A percentile compares a stretch with the other conserved stretches of the same genome.
These are phyloP conservation scores for Protosalanx chinensis DNA, from an alignment of 2,797 vertebrate species.

Conservation along the genomic window DNA sequence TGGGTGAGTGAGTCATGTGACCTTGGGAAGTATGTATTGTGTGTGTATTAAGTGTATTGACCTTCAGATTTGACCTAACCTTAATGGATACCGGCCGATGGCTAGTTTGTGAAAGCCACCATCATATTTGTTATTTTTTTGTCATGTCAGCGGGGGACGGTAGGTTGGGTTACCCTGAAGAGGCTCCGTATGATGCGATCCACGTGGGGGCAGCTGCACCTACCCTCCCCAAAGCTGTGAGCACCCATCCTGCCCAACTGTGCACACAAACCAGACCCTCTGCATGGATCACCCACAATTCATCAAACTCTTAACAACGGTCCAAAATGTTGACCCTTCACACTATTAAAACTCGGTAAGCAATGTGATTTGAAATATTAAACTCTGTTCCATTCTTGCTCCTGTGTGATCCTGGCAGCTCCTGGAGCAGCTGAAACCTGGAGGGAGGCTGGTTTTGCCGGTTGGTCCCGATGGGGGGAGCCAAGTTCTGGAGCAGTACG, in stretches of 20 bases:
- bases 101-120: not conserved
- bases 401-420: slow-evolving; percentile 63
- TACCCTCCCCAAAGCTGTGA: slow-evolving; percentile 80
- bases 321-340: not conserved
- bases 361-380: not conserved
- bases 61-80: slow-evolving; percentile 48
- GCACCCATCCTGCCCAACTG: slow-evolving; percentile 18
- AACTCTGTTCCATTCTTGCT: not conserved
- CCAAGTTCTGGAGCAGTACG: slow-evolving; percentile 88
- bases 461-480: slow-evolving; percentile 82
- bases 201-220: slow-evolving; percentile 88
- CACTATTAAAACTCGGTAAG: not conserved
- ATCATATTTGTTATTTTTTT: not conserved
- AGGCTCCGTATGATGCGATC: slow-evolving; percentile 87
- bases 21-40: too few species aligned
- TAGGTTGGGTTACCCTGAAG: slow-evolving; percentile 79
- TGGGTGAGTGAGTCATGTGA: slow-evolving; percentile 70
- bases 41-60: too few species aligned
- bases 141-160: slow-evolving; percentile 80
- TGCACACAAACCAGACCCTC: too few species aligned
- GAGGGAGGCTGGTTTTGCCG: slow-evolving; percentile 83
- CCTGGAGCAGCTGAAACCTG: slow-evolving; percentile 86
- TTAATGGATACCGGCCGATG: not conserved
- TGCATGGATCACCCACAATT: too few species aligned
- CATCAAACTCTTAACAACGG: too few species aligned